Conservation (phyloP, 2,888 invertebrate genomes). For the Yponomeuta malinellus region DNA sequence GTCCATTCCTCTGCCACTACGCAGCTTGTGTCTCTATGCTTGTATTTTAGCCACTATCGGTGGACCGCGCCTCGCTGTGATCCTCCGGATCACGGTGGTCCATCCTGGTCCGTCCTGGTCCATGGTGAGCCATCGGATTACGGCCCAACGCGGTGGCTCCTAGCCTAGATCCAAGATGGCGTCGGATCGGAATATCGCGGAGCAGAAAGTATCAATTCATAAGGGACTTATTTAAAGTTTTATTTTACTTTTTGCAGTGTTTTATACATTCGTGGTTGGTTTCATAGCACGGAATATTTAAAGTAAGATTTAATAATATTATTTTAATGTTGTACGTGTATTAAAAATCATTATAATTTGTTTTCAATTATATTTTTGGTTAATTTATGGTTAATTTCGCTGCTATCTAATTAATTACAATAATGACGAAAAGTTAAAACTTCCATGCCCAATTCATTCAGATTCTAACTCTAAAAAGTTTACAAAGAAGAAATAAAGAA, state of each 20-base stretch:
- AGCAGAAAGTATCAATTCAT: constrained; percentile 15
- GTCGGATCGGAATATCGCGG: constrained; percentile 18
- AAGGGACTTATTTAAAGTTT: background rate
- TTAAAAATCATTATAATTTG: too few relatives aligned
- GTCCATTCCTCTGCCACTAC: constrained; percentile 33
- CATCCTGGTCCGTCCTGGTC: constrained; percentile 21
- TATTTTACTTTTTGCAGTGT: background rate
- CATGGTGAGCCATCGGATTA: constrained; percentile 3
- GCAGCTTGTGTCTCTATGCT: constrained; percentile 57
- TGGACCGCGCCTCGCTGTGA: constrained; percentile 22
- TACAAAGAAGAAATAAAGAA: too few relatives aligned
- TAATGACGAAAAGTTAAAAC: too few relatives aligned
- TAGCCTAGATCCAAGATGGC: constrained; percentile 24
- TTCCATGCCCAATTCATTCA: too few relatives aligned
- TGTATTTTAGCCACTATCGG: constrained; percentile 44
- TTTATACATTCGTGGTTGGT: background rate
- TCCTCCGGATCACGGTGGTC: too few relatives aligned
- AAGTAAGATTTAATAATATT: too few relatives aligned
- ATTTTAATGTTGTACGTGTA: too few relatives aligned
- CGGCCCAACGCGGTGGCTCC: constrained; percentile 22
- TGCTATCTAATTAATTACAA: too few relatives aligned
- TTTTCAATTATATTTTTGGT: too few relatives aligned
- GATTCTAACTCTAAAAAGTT: too few relatives aligned
- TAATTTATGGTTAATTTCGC: too few relatives aligned
- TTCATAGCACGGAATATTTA: background rate